phyloP scores from a whole-genome alignment of 2,888 invertebrate genomes.

The Agrotis ipsilon region DNA sequence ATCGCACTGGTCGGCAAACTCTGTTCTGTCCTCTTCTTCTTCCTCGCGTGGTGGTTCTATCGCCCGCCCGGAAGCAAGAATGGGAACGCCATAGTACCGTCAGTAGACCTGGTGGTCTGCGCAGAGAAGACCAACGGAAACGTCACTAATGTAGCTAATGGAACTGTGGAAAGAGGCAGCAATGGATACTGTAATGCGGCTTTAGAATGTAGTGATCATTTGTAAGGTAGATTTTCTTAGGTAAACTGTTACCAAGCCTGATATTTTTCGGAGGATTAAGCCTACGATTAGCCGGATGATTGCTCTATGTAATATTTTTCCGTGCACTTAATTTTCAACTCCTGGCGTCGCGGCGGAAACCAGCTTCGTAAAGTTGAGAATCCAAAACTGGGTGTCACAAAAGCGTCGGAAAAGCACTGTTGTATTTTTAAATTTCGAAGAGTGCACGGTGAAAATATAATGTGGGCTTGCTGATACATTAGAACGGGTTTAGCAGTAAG shows the following conservation, averaged over 20 bases:
- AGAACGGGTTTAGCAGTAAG: constrained; percentile 36
- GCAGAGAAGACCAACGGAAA: constrained; percentile 79
- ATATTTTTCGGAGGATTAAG: not conserved
- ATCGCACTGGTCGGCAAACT: constrained; percentile 94
- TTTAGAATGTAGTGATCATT: constrained; percentile 86
- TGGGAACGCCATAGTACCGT: constrained; percentile 81
- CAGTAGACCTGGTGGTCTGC: constrained; percentile 80
- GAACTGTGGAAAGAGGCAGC: constrained; percentile 65
- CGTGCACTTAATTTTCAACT: not conserved
- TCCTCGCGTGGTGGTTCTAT: constrained; percentile 95
- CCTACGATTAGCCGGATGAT: not conserved
- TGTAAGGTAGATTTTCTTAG: constrained; percentile 70
- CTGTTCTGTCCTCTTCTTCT: constrained; percentile 93
- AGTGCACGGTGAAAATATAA: not conserved
- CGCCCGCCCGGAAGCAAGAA: constrained; percentile 91
- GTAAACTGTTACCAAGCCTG: not conserved
- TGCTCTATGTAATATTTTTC: not conserved
- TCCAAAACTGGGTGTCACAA: no score
- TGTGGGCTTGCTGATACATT: not conserved
- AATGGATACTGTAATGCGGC: constrained; percentile 88
- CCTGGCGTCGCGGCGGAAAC: not conserved
- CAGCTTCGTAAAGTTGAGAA: not conserved
- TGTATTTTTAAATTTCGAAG: not conserved
- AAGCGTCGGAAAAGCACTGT: no score
- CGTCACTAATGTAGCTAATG: constrained; percentile 63